A percentile compares a stretch with the other conserved stretches of the same genome.
Evolutionary conservation across 2,113 vertebrate species (phyloP).

Genomic region (Nicator chloris): DNA sequence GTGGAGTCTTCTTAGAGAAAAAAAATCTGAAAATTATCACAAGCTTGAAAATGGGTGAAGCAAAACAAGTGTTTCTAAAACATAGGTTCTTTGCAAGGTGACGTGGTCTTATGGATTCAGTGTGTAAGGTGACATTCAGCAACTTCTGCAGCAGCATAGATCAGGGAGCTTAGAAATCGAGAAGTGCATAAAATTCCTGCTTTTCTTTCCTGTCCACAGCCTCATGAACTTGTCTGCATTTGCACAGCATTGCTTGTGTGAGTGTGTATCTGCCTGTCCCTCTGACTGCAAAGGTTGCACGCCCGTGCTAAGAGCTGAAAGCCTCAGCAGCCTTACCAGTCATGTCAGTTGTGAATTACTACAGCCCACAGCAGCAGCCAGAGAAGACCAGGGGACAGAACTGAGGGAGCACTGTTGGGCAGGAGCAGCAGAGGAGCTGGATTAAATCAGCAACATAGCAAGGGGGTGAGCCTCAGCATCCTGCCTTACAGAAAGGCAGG

Average conservation of each 20-base stretch:
- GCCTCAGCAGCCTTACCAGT: not conserved
- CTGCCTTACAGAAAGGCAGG: not conserved
- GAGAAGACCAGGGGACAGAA: not conserved
- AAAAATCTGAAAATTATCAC: not conserved
- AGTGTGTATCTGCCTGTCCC: not conserved
- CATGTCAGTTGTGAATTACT: not conserved
- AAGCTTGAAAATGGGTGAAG: not conserved
- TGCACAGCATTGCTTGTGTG: not conserved
- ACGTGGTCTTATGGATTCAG: not conserved
- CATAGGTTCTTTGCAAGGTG: not conserved
- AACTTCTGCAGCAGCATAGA: not conserved
- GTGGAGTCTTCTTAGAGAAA: not conserved
- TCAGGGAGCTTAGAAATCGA: not conserved
- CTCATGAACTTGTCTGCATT: not conserved
- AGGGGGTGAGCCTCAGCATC: not conserved
- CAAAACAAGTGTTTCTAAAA: not conserved
- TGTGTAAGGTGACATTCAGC: not conserved
- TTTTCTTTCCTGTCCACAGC: not conserved
- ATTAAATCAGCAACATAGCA: not conserved
- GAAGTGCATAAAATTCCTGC: not conserved
- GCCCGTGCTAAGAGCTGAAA: not conserved
- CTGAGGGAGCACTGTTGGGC: not conserved
- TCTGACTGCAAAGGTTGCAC: not conserved
- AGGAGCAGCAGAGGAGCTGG: not conserved
- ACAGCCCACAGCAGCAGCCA: not conserved